Evolutionary conservation across 2,888 invertebrate species (phyloP).

Genomic region (Copidosoma aretas): DNA sequence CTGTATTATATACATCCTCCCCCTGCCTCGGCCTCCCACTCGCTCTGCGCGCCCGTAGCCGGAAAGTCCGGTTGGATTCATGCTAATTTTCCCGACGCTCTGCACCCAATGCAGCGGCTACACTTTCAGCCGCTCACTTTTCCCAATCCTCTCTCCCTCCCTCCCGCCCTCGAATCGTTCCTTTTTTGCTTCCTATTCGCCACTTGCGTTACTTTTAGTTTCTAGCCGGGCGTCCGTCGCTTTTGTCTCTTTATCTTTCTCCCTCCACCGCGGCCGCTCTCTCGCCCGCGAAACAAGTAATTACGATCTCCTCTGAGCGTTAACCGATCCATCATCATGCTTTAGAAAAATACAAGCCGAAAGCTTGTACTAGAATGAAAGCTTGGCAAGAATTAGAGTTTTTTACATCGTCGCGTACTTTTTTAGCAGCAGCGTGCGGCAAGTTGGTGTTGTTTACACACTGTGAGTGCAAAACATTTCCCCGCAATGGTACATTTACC

Average conservation of each 20-base stretch:
- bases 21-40: background rate
- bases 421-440: too few species aligned
- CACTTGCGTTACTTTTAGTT: too few species aligned
- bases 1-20: too few species aligned
- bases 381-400: too few species aligned
- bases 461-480: too few species aligned
- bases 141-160: slow-evolving; percentile 23
- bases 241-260: too few species aligned
- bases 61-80: slow-evolving; percentile 33
- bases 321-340: slow-evolving; percentile 32
- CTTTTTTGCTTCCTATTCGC: slow-evolving; percentile 12
- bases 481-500: too few species aligned
- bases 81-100: slow-evolving; percentile 31
- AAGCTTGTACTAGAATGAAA: too few species aligned
- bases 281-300: slow-evolving; percentile 29
- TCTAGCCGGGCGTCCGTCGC: too few species aligned
- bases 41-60: slow-evolving; percentile 8
- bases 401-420: too few species aligned
- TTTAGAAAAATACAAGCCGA: slow-evolving; percentile 2
- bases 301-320: slow-evolving; percentile 34
- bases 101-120: background rate
- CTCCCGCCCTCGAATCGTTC: background rate
- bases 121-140: slow-evolving; percentile 30
- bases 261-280: background rate
- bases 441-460: too few species aligned